Evolutionary conservation across 2,113 vertebrate species (phyloP).

Genomic region (Siniperca knerii): DNA sequence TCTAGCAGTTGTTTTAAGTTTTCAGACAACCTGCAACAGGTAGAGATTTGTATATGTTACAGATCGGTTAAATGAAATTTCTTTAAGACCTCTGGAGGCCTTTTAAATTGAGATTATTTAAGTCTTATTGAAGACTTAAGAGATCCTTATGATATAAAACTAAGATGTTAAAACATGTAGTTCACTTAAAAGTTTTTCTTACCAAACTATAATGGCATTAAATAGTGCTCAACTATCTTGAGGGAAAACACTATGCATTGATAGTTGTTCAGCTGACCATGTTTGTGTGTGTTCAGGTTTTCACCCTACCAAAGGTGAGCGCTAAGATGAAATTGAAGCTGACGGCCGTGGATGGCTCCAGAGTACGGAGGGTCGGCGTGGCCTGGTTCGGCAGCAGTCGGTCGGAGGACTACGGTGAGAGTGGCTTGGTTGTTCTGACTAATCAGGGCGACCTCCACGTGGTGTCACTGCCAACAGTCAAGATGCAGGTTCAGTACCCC

Average conservation of each 20-base stretch:
- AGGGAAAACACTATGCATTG: neutral
- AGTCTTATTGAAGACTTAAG: neutral
- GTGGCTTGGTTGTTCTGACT: constrained; percentile 91
- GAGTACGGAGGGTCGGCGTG: constrained; percentile 90
- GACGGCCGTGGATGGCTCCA: constrained; percentile 93
- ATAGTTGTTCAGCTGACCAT: neutral
- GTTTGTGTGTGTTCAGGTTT: constrained; percentile 84
- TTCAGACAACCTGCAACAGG: too few species aligned
- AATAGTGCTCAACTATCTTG: neutral
- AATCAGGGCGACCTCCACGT: constrained; percentile 97
- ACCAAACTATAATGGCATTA: neutral
- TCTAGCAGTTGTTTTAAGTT: too few species aligned
- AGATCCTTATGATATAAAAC: neutral
- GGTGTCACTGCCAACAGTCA: constrained; percentile 92
- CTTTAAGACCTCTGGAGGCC: too few species aligned
- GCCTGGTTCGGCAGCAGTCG: constrained; percentile 92
- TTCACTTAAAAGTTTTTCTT: neutral
- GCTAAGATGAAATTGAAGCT: constrained; percentile 96
- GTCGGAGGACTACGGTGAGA: constrained; percentile 90
- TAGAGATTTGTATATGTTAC: too few species aligned
- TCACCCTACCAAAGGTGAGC: constrained; percentile 95
- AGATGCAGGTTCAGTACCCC: constrained; percentile 93
- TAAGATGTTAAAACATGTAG: neutral
- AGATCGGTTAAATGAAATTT: too few species aligned
- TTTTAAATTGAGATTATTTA: too few species aligned